Percentiles rank a stretch among this genome's conserved stretches.
Conservation (phyloP, 2,888 invertebrate species). For the Perizoma flavofasciatum region DNA sequence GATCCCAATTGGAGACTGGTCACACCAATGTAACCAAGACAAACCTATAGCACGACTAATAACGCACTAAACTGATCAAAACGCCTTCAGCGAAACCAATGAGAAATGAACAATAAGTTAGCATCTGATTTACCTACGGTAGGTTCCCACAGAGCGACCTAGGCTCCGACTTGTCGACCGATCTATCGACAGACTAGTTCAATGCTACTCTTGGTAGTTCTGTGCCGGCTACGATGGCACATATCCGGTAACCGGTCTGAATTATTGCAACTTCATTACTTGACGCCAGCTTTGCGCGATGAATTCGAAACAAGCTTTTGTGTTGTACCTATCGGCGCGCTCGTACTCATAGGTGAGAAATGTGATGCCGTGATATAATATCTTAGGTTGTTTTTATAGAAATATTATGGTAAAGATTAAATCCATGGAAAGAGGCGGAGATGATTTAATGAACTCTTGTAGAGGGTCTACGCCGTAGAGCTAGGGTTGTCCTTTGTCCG, state of each 20-base stretch:
- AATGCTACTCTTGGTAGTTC: neutral
- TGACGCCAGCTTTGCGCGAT: conserved; percentile 56
- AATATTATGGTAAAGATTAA: too few species aligned
- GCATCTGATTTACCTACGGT: conserved; percentile 42
- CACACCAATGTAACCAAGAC: too few species aligned
- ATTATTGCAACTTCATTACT: conserved; percentile 72
- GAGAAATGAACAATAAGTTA: conserved; percentile 47
- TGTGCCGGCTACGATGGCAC: conserved; percentile 45
- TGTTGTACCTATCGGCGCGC: conserved; percentile 24
- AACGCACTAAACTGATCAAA: neutral
- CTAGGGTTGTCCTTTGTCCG: too few species aligned
- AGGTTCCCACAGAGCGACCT: neutral
- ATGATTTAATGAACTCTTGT: too few species aligned
- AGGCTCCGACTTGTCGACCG: conserved; percentile 31
- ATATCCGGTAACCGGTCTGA: conserved; percentile 63
- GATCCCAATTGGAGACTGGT: too few species aligned
- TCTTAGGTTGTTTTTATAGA: neutral
- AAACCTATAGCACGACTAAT: too few species aligned
- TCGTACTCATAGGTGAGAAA: conserved; percentile 16
- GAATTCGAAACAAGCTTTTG: conserved; percentile 57
- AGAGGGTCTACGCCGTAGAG: too few species aligned
- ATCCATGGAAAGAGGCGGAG: too few species aligned
- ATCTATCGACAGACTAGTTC: conserved; percentile 25
- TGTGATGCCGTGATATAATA: conserved; percentile 20
- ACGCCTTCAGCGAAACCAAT: conserved; percentile 18